These are phyloP conservation scores for Nomada lathburiana DNA, from an alignment of 2,888 invertebrate genomes.

Conservation along the genomic window DNA sequence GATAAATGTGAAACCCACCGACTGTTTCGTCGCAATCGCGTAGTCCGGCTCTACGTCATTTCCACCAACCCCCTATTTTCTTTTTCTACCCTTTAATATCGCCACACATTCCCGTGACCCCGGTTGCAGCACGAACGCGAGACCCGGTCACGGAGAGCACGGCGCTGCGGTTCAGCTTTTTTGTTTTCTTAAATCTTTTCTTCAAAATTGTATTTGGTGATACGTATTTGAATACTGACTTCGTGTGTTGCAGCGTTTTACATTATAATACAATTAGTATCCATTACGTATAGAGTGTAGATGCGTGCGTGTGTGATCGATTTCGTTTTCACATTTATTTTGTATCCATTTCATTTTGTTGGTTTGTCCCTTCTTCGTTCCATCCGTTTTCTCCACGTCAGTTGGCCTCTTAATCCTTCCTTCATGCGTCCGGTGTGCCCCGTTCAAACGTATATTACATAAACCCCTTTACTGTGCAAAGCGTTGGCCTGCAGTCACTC, in stretches of 20 bases:
- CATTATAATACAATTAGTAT: constrained; percentile 72
- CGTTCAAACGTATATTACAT: constrained; percentile 82
- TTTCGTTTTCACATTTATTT: constrained; percentile 9
- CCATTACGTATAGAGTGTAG: constrained; percentile 72
- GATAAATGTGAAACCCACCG: constrained; percentile 15
- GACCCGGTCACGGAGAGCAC: constrained; percentile 67
- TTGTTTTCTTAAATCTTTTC: constrained; percentile 41
- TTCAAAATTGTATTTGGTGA: constrained; percentile 81
- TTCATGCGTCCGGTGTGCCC: not conserved
- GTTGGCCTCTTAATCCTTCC: not conserved
- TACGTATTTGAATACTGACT: constrained; percentile 83
- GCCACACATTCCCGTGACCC: not conserved
- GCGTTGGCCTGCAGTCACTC: constrained; percentile 87
- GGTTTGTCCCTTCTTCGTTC: not conserved
- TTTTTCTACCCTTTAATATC: constrained; percentile 20
- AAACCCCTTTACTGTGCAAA: constrained; percentile 85
- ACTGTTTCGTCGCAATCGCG: not conserved
- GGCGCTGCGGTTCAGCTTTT: constrained; percentile 61
- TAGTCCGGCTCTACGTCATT: not conserved
- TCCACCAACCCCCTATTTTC: not conserved
- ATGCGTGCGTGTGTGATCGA: constrained; percentile 57
- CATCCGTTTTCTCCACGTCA: not conserved
- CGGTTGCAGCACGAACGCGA: constrained; percentile 14
- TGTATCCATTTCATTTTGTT: too few relatives aligned
- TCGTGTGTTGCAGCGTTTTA: constrained; percentile 78